These are phyloP conservation scores for Holacanthella duospinosa DNA, from an alignment of 2,888 invertebrate genomes.

Conservation along the genomic window DNA sequence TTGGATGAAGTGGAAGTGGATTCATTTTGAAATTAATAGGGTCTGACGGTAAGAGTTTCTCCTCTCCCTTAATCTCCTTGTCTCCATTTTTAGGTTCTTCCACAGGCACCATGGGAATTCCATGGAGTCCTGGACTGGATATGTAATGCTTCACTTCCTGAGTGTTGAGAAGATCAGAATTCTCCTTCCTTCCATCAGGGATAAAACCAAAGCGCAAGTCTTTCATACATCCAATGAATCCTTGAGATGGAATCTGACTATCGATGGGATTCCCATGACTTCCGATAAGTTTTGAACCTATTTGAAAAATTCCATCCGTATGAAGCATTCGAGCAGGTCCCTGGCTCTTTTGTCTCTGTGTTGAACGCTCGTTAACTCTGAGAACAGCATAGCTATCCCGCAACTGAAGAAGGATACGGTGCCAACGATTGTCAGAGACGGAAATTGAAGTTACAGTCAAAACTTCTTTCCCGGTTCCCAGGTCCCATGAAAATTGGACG, in stretches of 20 bases:
- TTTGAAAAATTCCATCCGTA: conserved; percentile 34
- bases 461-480: conserved; percentile 80
- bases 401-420: conserved; percentile 46
- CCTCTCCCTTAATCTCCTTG: conserved; percentile 24
- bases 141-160: conserved; percentile 37
- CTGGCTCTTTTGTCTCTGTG: conserved; percentile 33
- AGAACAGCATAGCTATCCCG: conserved; percentile 35
- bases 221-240: conserved; percentile 85
- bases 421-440: conserved; percentile 78
- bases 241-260: conserved; percentile 45
- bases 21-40: conserved; percentile 29
- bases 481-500: conserved; percentile 80
- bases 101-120: conserved; percentile 9
- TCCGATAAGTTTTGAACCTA: conserved; percentile 36
- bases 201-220: conserved; percentile 67
- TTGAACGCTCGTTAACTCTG: conserved; percentile 35
- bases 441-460: conserved; percentile 64
- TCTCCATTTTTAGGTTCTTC: too few species aligned
- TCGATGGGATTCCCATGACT: conserved; percentile 30
- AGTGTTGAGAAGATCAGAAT: conserved; percentile 23
- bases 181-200: conserved; percentile 40
- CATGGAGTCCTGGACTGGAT: not conserved
- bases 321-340: conserved; percentile 35
- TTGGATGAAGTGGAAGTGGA: conserved; percentile 31
- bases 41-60: conserved; percentile 18